Base-by-base conservation (phyloP, 2,113 vertebrate genomes). In the Meleagris gallopavo region DNA sequence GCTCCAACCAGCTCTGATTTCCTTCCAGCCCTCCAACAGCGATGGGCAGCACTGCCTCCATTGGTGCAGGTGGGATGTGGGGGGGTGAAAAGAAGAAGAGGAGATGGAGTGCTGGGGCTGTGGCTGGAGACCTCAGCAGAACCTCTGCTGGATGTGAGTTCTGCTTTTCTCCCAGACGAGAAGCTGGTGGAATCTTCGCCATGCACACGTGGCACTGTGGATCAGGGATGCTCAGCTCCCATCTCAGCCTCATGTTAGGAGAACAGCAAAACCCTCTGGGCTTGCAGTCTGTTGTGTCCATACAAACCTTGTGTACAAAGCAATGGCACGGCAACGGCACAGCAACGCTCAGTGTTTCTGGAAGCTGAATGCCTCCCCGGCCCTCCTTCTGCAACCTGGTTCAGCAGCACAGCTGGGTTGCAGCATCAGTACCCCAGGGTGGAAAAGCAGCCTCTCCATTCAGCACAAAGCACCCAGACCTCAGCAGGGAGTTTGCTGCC, bases 151-250 rank as follows among this genome's bases (percentile, higher is more conserved):
- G 41, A 48, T 41, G 13, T 4, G 0, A 12, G 13, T 29, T 54
- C 52, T 54, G 52, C 50, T 29, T 52, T 52, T 29, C 50, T 52
- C 13, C 50, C 50, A 52, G 27, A 29, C 13, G 13, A 27, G 25
- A 27, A 52, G 46, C 45, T 40, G 19, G 15, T 12, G 50, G 24
- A 48, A 83, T 58, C 9, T 46, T 32, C 27, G 30, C 48, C 11
- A 9, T 2, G 32, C 38, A 10, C 4, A 25, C 9, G 13, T 13
- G 0, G 13, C 0, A 5, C 69, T 4, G 15, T 2, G 62, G 18
- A 57, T 9, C n/a, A 12, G 43, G 50, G 9, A n/a, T 70, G 62
- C 38, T 76, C 43, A 46, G 3, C 6, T 21, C 20, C 24, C 61
- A n/a, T 8, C 87, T 61, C 45, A 55, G 30, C 22, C 24, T 27